Evolutionary conservation across 2,113 vertebrate genomes (phyloP).

Genomic region (Platichthys stellatus): DNA sequence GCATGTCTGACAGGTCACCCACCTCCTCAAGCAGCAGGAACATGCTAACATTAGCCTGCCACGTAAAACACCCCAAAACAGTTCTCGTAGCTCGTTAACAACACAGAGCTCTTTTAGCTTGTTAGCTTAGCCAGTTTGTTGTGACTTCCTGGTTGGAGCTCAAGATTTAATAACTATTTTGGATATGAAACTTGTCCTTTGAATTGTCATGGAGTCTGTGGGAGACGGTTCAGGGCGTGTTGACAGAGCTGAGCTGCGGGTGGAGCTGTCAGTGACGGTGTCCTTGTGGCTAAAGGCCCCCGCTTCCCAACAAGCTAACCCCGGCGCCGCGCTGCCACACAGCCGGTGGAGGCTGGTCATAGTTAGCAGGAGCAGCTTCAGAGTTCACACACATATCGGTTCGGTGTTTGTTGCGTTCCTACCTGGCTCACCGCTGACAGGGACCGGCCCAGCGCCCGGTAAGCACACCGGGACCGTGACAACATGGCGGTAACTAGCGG

Average conservation of each 20-base stretch:
- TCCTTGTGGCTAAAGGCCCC: conserved; percentile 76
- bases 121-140: neutral
- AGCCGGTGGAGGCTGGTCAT: neutral
- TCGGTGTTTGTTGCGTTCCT: conserved; percentile 14
- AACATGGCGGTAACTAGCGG: conserved; percentile 65
- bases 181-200: rapidly evolving
- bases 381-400: too few relatives aligned
- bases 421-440: conserved; percentile 87
- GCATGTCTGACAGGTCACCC: conserved; percentile 26
- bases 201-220: neutral
- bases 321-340: neutral
- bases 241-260: neutral
- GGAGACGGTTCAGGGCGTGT: neutral
- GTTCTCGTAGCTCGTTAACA: neutral
- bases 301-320: conserved; percentile 34
- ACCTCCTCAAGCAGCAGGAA: neutral
- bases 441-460: conserved; percentile 85
- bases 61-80: neutral
- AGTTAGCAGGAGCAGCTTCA: rapidly evolving
- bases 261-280: conserved; percentile 47
- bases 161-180: neutral
- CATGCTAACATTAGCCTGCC: neutral
- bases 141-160: neutral
- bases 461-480: conserved; percentile 81
- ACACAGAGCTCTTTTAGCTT: neutral